phyloP scores from a whole-genome alignment of 2,888 invertebrate genomes.

The Callimorpha dominula region DNA sequence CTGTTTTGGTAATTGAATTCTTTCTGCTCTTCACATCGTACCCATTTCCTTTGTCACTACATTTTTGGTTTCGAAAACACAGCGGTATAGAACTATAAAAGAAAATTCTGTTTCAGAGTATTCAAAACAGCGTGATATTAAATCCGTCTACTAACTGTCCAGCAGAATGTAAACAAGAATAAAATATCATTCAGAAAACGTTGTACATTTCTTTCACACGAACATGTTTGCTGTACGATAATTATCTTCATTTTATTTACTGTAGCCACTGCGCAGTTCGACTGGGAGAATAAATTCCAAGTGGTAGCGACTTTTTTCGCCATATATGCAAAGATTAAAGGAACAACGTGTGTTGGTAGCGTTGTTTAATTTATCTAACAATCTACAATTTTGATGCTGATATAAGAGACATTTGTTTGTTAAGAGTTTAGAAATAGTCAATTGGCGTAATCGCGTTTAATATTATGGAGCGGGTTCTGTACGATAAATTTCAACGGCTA shows the following conservation, averaged over 20 bases:
- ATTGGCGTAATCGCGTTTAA: too few species aligned
- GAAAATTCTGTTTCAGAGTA: not conserved
- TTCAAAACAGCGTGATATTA: not conserved
- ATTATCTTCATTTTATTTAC: constrained; percentile 48
- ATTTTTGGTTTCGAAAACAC: not conserved
- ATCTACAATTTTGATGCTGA: too few species aligned
- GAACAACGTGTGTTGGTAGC: too few species aligned
- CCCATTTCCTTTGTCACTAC: not conserved
- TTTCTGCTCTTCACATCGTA: not conserved
- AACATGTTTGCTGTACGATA: constrained; percentile 41
- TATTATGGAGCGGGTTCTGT: too few species aligned
- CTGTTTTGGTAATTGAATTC: not conserved
- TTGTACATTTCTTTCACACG: constrained; percentile 20
- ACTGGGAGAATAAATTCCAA: too few species aligned
- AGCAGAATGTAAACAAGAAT: constrained; percentile 23
- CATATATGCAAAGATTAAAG: too few species aligned
- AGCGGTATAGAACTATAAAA: not conserved
- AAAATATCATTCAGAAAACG: constrained; percentile 23
- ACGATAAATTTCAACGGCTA: too few species aligned
- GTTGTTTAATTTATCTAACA: too few species aligned
- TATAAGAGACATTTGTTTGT: too few species aligned
- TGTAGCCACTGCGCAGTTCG: constrained; percentile 28
- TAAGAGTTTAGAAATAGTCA: too few species aligned
- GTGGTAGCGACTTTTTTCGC: too few species aligned
- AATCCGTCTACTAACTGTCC: not conserved